Conservation (phyloP, 2,113 vertebrate species). For the Ictidomys tridecemlineatus region DNA sequence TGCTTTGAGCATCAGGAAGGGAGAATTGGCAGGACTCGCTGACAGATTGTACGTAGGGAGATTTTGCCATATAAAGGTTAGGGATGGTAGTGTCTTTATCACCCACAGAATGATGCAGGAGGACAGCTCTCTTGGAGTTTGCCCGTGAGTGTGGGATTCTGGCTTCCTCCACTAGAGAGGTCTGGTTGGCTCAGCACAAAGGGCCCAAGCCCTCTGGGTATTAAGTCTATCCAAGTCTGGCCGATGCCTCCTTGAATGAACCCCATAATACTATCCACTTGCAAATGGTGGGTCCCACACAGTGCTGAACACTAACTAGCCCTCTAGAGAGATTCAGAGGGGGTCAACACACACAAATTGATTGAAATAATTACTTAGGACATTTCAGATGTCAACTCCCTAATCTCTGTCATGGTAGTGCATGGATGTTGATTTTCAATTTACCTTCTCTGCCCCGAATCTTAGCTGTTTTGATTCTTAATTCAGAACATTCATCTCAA, state of each 20-base stretch:
- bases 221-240: no score
- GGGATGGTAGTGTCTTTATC: not conserved
- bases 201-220: not conserved
- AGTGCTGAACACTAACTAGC: accelerated
- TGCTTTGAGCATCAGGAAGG: not conserved
- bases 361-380: not conserved
- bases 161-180: not conserved
- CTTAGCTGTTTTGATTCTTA: slow-evolving; percentile 63
- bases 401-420: not conserved
- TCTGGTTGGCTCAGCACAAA: not conserved
- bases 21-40: not conserved
- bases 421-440: slow-evolving; percentile 62
- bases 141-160: not conserved
- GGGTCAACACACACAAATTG: not conserved
- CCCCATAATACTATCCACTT: not conserved
- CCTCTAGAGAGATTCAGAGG: not conserved
- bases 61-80: slow-evolving; percentile 6
- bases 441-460: slow-evolving; percentile 60
- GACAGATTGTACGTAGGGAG: slow-evolving; percentile 46
- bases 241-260: not conserved
- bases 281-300: no score
- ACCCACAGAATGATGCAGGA: not conserved
- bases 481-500: slow-evolving; percentile 72
- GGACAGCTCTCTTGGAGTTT: not conserved
- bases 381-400: not conserved